Base-by-base conservation (phyloP, 2,113 vertebrate genomes). In the Columba janthina region DNA sequence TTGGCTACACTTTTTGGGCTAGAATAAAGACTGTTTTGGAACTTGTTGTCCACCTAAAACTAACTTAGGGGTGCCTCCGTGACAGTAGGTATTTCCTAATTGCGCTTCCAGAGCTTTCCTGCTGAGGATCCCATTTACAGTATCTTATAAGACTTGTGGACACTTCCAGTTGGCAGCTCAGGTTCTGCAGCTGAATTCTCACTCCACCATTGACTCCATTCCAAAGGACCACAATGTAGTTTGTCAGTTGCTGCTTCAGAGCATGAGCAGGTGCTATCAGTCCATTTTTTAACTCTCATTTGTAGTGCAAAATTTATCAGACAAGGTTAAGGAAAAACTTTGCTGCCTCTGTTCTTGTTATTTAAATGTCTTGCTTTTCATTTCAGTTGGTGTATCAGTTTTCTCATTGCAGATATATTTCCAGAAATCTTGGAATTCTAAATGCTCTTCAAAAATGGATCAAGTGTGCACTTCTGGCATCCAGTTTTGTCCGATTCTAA, bases 201-300 rank as follows among this genome's bases (percentile, higher is more conserved):
- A 58, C 21, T 5, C 54, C 9, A 34, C 3, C 2, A 5, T 40
- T 78, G 46, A 32, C 13, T 44, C 19, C 16, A 44, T 66, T 78
- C 25, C 24, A 25, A 75, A 60, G 32, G 15, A 83, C 26, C 4
- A 51, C 0, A 0, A 56, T 25, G 71, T 19, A 40, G 10, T 58
- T 12, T 31, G 34, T 8, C 32, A 79, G 16, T 4, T 10, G 46
- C 16, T 42, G 8, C 11, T 88, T 70, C 44, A 74, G 40, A 46
- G 21, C 1, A 0, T 31, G 31, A 70, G 15, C 1, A 0, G 4
- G 18, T 62, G 5, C 50, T 66, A 54, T 14, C 26, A 61, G 17
- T 22, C 17, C 7, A 48, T 85, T 94, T 60, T 60, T 48, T 10
- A 78, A 48, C 13, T 60, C 20, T n/a, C 42, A 38, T 26, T 82